Base-by-base conservation (phyloP, 2,888 invertebrate species). In the Melinopterus prodromus region DNA sequence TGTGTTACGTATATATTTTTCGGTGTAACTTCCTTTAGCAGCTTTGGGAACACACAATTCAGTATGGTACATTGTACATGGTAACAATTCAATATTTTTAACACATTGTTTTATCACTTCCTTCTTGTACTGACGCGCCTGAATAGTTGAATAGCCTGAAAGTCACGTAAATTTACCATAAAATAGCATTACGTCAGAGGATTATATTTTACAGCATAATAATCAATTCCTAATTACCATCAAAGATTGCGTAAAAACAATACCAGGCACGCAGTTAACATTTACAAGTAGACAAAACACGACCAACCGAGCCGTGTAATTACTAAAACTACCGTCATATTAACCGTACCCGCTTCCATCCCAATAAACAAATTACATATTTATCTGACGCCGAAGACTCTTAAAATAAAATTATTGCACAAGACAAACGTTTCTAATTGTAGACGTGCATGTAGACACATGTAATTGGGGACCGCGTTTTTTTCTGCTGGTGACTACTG, bases 231-330 rank as follows among this genome's bases (percentile, higher is more conserved):
- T 53, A 53, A 53, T 53, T 53, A 53, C 53, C 53, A 53, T 53
- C 53, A 53, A 53, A 53, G 53, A 53, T 53, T 53, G 53, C 53
- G 53, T 53, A 53, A 53, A 53, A 53, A 53, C 53, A 53, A 53
- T 53, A 53, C 53, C 53, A 53, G 12, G 53, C 53, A 53, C 53
- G 53, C 53, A 53, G 53, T 53, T 53, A 53, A 53, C 53, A 53
- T 53, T 53, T 53, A 6, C 53, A 53, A 12, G 12, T 53, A 53
- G 53, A 53, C 53, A 53, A 53, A 53, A 53, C 53, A 53, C 53
- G 53, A 53, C 53, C 12, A 53, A 12, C 53, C 53, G 53, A 53
- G 12, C 53, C 53, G 53, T 53, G 53, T 53, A 53, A 53, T 53
- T 53, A 12, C 53, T 53, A 53, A 53, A 53, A 53, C 53, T 53